Base-by-base conservation (phyloP, 2,888 invertebrate genomes). In the Desoria tigrina region DNA sequence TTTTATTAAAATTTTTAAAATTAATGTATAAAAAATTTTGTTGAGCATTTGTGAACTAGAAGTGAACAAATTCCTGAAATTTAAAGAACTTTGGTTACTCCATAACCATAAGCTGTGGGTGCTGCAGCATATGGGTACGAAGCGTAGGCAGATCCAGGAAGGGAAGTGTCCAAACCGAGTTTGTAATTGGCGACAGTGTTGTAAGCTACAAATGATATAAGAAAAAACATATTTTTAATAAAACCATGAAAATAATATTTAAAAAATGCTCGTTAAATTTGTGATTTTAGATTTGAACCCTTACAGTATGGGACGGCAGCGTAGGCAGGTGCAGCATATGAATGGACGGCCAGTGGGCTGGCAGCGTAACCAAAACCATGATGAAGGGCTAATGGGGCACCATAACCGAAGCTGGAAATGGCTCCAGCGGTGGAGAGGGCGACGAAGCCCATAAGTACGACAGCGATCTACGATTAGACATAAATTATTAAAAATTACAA, bases 121-220 rank as follows among this genome's bases (percentile, higher is more conserved):
- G 69, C 69, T 37, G 73, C 73, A 26, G 69, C 67, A 21, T 72
- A 66, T 28, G 73, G 73, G 42, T 68, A 72, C 27, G 63, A 51
- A n/a, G 72, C 71, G 39, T 72, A 74, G 37, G 72, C 71, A 54
- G 65, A 61, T 62, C 71, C 71, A n/a, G 71, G 71, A 57, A 71
- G 70, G 59, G 69, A 63, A 39, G 74, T 74, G 66, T 74, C 74
- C 55, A 74, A 65, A 24, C 53, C 63, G 53, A 74, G 58, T 61
- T 66, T 61, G 65, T 71, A 73, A 62, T 72, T 68, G 18, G 63
- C 68, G 26, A 56, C 51, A 14, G 69, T 68, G 51, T 45, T 57
- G 59, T 68, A 72, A n/a, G 63, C 70, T 70, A 54, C 3, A 45
- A 65, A 23, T 18, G 21, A 60, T 24, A 27, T 49, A 2, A 26